Base-by-base conservation (phyloP, 2,113 vertebrate species). In the Lepus europaeus region DNA sequence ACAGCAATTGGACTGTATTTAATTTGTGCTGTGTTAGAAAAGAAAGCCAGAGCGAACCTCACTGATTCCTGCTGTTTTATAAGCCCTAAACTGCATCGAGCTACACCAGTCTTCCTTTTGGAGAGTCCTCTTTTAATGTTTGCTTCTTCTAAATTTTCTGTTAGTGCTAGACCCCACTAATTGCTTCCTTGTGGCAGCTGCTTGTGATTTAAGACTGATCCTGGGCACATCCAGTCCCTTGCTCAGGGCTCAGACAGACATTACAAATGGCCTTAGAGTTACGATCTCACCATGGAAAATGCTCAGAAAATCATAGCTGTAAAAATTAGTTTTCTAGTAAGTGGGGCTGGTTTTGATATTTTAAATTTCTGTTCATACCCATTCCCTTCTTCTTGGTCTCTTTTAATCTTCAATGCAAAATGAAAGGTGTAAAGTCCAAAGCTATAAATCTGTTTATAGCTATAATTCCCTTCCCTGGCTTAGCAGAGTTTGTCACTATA, bases 61-160 rank as follows among this genome's bases (percentile, higher is more conserved):
- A 59, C 90, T 20, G 51, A 89, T 97, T 87, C 96, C 96, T 95
- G 97, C 64, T 97, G 97, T 97, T 98, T 98, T 98, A 98, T 97
- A 97, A 97, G 56, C 86, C 70, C 78, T 97, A 95, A 95, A 97
- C 96, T 97, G 90, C 93, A 93, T 27, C 63, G 2, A 72, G 85
- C 31, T 94, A 9, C 73, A 95, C 90, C 96, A 73, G 27, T 92
- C 88, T 94, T 95, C 74, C 77, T 97, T 98, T 95, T 74, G 56
- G 87, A 97, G 74, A 88, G 3, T 73, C 12, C 87, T 74, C 84
- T 94, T 93, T 73, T 69, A 95, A 81, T 94, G 90, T 89, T 96
- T 96, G 64, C 22, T 87, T 96, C 93, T 95, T 70, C 56, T 59
- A 79, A 94, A 81, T 95, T 97, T 84, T 97, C 36, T 19, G 92